Percentiles rank a stretch among this genome's conserved stretches.
Evolutionary conservation across 2,113 vertebrate genomes (phyloP).

Genomic region (Phrynosoma platyrhinos): DNA sequence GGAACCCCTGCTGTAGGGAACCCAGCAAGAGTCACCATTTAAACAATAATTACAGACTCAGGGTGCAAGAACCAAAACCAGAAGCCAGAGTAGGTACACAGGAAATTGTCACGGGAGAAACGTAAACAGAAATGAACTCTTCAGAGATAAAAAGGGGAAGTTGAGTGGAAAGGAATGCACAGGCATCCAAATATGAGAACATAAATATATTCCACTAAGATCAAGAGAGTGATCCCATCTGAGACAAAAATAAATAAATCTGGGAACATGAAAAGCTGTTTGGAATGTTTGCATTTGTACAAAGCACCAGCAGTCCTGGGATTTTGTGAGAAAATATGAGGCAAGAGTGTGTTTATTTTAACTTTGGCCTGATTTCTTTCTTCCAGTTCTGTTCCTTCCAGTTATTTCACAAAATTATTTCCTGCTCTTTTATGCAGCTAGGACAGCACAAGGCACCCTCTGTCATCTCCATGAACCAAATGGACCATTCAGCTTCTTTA

Average conservation of each 20-base stretch:
- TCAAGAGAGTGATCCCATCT: neutral
- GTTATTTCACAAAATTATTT: neutral
- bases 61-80: neutral
- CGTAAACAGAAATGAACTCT: neutral
- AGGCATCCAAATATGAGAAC: neutral
- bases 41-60: neutral
- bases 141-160: neutral
- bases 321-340: constrained; percentile 13
- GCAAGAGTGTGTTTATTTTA: constrained; percentile 18
- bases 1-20: neutral
- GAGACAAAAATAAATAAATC: constrained; percentile 22
- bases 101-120: neutral
- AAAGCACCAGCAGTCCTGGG: neutral
- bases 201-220: neutral
- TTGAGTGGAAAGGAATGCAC: neutral
- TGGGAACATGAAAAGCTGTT: constrained; percentile 5
- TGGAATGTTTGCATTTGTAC: constrained; percentile 25
- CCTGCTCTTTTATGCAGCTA: neutral
- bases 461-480: neutral
- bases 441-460: neutral
- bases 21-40: neutral
- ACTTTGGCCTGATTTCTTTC: constrained; percentile 8
- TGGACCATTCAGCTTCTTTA: neutral
- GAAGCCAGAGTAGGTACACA: neutral
- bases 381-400: neutral